phyloP scores from a whole-genome alignment of 2,113 vertebrate species.

The Bubo bubo region DNA sequence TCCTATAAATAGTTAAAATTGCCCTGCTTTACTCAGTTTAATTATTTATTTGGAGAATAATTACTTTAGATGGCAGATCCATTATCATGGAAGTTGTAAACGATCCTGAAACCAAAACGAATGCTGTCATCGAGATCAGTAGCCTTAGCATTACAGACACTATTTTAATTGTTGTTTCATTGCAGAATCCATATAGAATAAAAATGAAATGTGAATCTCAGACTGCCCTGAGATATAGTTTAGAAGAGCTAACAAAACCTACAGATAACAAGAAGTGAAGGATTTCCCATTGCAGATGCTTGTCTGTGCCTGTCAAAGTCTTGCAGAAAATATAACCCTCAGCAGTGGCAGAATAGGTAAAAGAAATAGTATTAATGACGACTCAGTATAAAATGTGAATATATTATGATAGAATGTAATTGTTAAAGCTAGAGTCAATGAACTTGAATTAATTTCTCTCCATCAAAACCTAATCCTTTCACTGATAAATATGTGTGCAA shows the following conservation, averaged over 20 bases:
- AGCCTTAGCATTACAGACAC: neutral
- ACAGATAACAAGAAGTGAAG: neutral
- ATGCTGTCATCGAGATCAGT: neutral
- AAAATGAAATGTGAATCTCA: neutral
- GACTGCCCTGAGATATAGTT: neutral
- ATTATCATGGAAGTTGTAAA: neutral
- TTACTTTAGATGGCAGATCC: conserved; percentile 20
- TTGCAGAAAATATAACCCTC: neutral
- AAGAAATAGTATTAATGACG: neutral
- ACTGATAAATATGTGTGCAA: neutral
- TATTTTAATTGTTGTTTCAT: neutral
- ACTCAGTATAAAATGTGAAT: neutral
- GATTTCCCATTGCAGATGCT: neutral
- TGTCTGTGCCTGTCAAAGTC: neutral
- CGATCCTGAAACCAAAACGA: neutral
- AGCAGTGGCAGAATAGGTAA: neutral
- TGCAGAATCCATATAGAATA: neutral
- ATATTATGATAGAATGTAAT: neutral
- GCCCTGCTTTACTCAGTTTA: conserved; percentile 8
- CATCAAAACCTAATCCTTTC: neutral
- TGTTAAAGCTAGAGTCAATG: neutral
- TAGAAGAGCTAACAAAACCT: neutral
- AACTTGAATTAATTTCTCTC: neutral
- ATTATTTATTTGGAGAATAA: conserved; percentile 51
- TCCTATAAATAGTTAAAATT: conserved; percentile 46